Percentiles rank a stretch among this genome's conserved stretches.
Evolutionary conservation across 2,113 vertebrate species (phyloP).

Genomic region (Urocitellus parryii): DNA sequence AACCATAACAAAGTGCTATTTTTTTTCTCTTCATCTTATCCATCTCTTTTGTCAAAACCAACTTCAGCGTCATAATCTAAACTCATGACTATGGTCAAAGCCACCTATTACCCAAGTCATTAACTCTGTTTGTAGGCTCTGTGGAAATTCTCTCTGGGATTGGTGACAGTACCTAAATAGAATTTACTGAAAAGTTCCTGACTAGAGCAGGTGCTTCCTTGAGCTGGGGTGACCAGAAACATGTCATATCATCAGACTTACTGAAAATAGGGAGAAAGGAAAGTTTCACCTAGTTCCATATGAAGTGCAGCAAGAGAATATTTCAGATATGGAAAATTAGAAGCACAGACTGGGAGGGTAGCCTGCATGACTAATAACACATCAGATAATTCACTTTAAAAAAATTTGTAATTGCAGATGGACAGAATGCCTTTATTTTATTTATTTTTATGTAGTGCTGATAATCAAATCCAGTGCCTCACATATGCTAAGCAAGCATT

Average conservation of each 20-base stretch:
- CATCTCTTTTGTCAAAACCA: not conserved
- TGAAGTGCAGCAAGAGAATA: not conserved
- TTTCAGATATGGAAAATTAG: not conserved
- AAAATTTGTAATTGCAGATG: too few species aligned
- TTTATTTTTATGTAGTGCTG: too few species aligned
- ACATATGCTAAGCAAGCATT: too few species aligned
- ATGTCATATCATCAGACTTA: not conserved
- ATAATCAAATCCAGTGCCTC: too few species aligned
- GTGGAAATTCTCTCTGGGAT: not conserved
- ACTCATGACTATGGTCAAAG: not conserved
- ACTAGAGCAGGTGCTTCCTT: not conserved
- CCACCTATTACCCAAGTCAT: not conserved
- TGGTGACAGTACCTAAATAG: not conserved
- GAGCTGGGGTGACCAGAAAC: not conserved
- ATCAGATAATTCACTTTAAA: not conserved
- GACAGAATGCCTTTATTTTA: too few species aligned
- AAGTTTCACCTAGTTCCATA: not conserved
- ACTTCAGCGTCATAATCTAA: slow-evolving; percentile 13
- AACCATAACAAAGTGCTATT: not conserved
- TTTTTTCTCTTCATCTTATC: slow-evolving; percentile 37
- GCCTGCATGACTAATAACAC: not conserved
- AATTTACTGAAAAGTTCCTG: slow-evolving; percentile 3
- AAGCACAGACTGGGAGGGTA: not conserved
- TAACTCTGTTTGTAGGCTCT: not conserved
- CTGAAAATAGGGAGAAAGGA: not conserved